Conservation (phyloP, 2,888 invertebrate genomes). For the Anarsia innoxiella region DNA sequence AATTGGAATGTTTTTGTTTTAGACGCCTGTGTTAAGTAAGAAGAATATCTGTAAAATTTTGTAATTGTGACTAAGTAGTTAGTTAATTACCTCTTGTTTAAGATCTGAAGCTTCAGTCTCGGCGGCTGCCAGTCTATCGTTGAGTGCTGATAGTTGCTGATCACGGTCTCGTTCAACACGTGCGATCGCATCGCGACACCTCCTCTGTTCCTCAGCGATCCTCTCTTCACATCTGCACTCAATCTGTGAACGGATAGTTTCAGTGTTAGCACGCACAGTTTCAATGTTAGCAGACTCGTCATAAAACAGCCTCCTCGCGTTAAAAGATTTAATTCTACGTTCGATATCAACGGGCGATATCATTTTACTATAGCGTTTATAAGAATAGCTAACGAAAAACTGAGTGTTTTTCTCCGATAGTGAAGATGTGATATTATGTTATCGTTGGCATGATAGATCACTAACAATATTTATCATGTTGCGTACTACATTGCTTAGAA, state of each 20-base stretch:
- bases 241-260: constrained; percentile 76
- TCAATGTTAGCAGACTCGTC: constrained; percentile 73
- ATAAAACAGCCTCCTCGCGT: constrained; percentile 18
- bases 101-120: constrained; percentile 72
- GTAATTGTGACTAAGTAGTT: constrained; percentile 2
- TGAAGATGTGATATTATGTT: no score
- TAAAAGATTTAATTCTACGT: constrained; percentile 8
- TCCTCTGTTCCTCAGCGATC: constrained; percentile 86
- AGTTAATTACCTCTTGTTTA: constrained; percentile 59
- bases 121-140: constrained; percentile 58
- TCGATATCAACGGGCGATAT: not conserved
- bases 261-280: no score
- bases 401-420: no score
- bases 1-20: constrained; percentile 4
- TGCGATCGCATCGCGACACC: constrained; percentile 87
- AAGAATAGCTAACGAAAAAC: no score
- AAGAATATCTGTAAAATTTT: not conserved
- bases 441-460: no score
- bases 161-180: constrained; percentile 88
- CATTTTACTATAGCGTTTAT: not conserved
- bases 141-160: constrained; percentile 56
- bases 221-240: constrained; percentile 85
- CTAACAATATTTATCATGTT: no score
- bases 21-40: not conserved
- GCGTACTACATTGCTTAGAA: no score